Evolutionary conservation across 1,140 invertebrate species (phyloP), one percentile per base, ranked within the genome.

Genomic region (Oreohelix idahoensis): DNA sequence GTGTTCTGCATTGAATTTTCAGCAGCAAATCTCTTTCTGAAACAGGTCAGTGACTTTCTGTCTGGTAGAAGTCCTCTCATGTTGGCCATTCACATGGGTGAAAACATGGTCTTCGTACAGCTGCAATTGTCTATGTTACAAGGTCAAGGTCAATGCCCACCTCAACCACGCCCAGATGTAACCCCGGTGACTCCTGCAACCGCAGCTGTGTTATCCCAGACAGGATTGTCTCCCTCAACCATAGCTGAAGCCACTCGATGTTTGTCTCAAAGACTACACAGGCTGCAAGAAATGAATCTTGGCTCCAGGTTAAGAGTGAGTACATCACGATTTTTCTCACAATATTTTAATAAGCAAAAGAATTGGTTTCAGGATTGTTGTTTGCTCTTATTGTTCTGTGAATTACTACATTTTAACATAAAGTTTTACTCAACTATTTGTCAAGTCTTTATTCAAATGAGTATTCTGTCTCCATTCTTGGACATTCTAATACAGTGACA

Each of bases 81-180:
- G 92, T 93, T 98, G 74, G 98, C 97, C 63, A 98, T 98, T 96
- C 95, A 97, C 83, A 93, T 98, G 23, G 97, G 97, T 36, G 97
- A 98, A 91, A 97, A 98, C 93, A 97, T 98, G 96, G 98, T 98
- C 97, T 94, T 98, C 80, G 98, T 98, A 81, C 97, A 98, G 92
- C 93, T 98, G 58, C 97, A 98, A 91, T 93, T 98, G 77, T 97
- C 96, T 70, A 97, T 97, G 23, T 95, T 97, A 4, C 94, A 94
- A 92, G n/a, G 84, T 84, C 32, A 87, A 85, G 75, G 75, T n/a
- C 32, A 58, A 39, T 71, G 83, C 38, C 66, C 36, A 13, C 23
- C 77, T 29, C 73, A 79, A 80, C 75, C 87, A 79, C 42, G 73
- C 86, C 78, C 86, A 70, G 81, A 84, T 32, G 32, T 73, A 81